Conservation (phyloP, 2,113 vertebrate species). For the Epinephelus lanceolatus region DNA sequence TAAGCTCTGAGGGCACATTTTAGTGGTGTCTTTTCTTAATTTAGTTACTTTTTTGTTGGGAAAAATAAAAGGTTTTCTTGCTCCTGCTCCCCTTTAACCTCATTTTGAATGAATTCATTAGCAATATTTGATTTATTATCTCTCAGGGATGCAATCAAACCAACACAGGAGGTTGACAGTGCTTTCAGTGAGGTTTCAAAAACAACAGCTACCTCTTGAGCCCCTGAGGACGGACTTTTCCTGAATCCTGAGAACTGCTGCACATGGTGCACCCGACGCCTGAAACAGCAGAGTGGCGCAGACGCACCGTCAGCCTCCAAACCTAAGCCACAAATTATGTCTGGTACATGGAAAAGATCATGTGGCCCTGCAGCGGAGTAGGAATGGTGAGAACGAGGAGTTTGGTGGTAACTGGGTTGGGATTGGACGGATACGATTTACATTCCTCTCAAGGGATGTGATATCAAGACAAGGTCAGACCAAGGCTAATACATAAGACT, state of each 20-base stretch:
- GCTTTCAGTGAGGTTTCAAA: conserved; percentile 36
- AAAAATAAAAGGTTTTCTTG: not conserved
- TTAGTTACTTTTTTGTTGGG: not conserved
- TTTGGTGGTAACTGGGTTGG: conserved; percentile 80
- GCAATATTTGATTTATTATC: conserved; percentile 21
- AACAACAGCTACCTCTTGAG: conserved; percentile 60
- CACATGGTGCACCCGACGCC: conserved; percentile 75
- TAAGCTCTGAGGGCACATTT: not conserved
- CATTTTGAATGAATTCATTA: not conserved
- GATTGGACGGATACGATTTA: conserved; percentile 81
- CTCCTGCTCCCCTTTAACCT: not conserved
- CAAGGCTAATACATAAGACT: conserved; percentile 76
- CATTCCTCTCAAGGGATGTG: conserved; percentile 84
- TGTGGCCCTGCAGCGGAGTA: conserved; percentile 77
- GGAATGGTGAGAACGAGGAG: conserved; percentile 78
- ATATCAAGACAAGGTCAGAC: conserved; percentile 83
- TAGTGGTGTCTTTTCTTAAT: not conserved
- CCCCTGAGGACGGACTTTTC: conserved; percentile 47
- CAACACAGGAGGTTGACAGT: conserved; percentile 7
- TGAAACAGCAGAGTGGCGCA: conserved; percentile 83
- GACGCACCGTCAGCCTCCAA: conserved; percentile 87
- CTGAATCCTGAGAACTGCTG: conserved; percentile 66
- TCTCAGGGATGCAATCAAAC: conserved; percentile 6
- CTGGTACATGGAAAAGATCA: conserved; percentile 84
- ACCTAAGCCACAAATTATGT: conserved; percentile 86